A percentile compares a stretch with the other conserved stretches of the same genome.
Conservation (phyloP, 1,140 invertebrate genomes). For the Pseudomyrmex concolor region DNA sequence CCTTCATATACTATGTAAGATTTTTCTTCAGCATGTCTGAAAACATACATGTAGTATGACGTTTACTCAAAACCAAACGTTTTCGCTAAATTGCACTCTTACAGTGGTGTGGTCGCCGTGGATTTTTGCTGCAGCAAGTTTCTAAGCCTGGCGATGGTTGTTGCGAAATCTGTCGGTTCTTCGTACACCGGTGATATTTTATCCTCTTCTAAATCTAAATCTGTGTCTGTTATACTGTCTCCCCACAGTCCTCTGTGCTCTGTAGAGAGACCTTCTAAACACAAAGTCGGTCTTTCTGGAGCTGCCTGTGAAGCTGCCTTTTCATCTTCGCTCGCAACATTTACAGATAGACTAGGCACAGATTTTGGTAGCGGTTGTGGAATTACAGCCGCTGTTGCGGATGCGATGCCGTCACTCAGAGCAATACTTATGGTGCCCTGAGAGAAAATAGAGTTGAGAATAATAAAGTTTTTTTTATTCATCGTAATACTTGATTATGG, state of each 20-base stretch:
- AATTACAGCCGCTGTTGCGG: constrained; percentile 80
- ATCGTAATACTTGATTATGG: neutral
- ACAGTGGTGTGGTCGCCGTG: constrained; percentile 83
- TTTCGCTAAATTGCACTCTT: constrained; percentile 22
- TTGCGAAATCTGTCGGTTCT: constrained; percentile 89
- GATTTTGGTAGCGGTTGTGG: constrained; percentile 76
- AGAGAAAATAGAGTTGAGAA: constrained; percentile 31
- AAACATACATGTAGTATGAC: constrained; percentile 32
- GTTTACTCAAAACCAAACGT: neutral
- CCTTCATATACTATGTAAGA: constrained; percentile 78
- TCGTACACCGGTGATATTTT: constrained; percentile 88
- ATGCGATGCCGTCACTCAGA: constrained; percentile 77
- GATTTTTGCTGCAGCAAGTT: constrained; percentile 88
- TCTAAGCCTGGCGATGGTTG: constrained; percentile 90
- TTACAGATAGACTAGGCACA: constrained; percentile 35
- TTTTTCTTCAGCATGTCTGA: constrained; percentile 80
- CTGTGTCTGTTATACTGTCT: constrained; percentile 73
- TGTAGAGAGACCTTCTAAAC: constrained; percentile 75
- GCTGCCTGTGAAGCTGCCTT: constrained; percentile 28
- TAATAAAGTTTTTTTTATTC: neutral
- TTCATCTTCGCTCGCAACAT: constrained; percentile 32
- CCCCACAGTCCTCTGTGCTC: constrained; percentile 80
- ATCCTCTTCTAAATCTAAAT: constrained; percentile 78
- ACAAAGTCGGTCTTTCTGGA: constrained; percentile 68
- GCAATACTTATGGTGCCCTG: constrained; percentile 74